Base-by-base conservation (phyloP, 2,113 vertebrate genomes). In the Phodopus roborovskii region DNA sequence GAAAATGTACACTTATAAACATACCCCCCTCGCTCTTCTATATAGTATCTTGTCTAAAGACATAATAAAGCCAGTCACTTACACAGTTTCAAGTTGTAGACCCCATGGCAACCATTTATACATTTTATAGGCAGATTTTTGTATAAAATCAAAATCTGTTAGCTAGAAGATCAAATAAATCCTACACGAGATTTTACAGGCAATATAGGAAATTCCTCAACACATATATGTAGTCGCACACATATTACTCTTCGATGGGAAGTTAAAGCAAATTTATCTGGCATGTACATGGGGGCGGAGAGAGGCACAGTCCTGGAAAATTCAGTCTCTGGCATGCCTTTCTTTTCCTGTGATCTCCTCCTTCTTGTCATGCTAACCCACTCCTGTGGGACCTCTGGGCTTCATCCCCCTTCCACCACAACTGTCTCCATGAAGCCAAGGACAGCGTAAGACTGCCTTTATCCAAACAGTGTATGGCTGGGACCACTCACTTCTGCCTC, bases 121-220 rank as follows among this genome's bases (percentile, higher is more conserved):
- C 84, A 28, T 50, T 45, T 95, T 86, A 74, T 42, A 42, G 45
- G 60, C 28, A 91, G 42, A n/a, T 68, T 90, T 85, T 60, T 50
- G 24, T 10, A 66, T 42, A 22, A 58, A 39, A 66, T 85, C 4
- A 56, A 73, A 60, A 82, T 88, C 74, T 85, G 48, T 88, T 71
- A 58, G 15, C 20, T 71, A 28, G 74, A 82, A 66, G 39, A 78
- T 71, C 20, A 28, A 87, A 83, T 88, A 53, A 92, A 88, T 87
- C 71, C 28, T 78, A 78, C 83, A 36, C 83, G 39, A 8, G 82
- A 81, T 81, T 97, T 96, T 58, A 88, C 45, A n/a, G 62, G 42
- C 17, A 71, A 75, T 75, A 78, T 0, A 33, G n/a, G 62, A 66
- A 81, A 71, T 45, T 58, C 42, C 30, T 56, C 26, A n/a, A 42